Evolutionary conservation across 2,888 invertebrate genomes (phyloP), one percentile per base, ranked within the genome.

Genomic region (Synanthedon myopaeformis): DNA sequence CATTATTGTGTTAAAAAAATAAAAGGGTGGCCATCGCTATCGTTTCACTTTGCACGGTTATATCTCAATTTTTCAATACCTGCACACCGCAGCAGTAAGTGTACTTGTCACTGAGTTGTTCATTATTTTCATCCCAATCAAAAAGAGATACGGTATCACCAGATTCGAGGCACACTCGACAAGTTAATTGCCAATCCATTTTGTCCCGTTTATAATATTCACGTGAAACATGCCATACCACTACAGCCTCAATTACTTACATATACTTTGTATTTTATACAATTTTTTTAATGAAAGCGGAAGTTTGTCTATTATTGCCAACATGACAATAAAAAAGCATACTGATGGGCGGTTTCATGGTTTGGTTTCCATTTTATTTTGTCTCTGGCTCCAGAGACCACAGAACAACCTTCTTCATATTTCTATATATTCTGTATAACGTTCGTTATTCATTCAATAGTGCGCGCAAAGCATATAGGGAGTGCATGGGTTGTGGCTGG

Each of bases 21-120:
- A 67, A 77, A 79, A 76, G 88, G 87, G 88, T 88, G 87, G 88
- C 88, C 88, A 88, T 82, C 80, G 86, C 84, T 83, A 85, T 83
- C 85, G 86, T 88, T 87, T 86, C 83, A 72, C 78, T 87, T 86
- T 83, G 72, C 78, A 70, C 76, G 70, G 77, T 74, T 74, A 42
- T 42, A n/a, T 19, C 17, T 14, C 6, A 19, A 77, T 81, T 82
- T 81, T 83, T 81, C 69, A 80, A 62, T 79, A 87, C 88, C 83
- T 88, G 79, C 60, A 87, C 77, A 68, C 87, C 85, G 65, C 85
- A 83, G 65, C 87, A 86, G 67, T 70, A 85, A 14, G 78, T 74
- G 67, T 86, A 88, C 70, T 88, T 88, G 72, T 88, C 86, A 59
- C 81, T 75, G 35, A 88, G 83, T 79, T 88, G 87, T 72, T 88